Evolutionary conservation across 2,113 vertebrate genomes (phyloP), one percentile per base, ranked within the genome.

Genomic region (Oreotrochilus melanogaster): DNA sequence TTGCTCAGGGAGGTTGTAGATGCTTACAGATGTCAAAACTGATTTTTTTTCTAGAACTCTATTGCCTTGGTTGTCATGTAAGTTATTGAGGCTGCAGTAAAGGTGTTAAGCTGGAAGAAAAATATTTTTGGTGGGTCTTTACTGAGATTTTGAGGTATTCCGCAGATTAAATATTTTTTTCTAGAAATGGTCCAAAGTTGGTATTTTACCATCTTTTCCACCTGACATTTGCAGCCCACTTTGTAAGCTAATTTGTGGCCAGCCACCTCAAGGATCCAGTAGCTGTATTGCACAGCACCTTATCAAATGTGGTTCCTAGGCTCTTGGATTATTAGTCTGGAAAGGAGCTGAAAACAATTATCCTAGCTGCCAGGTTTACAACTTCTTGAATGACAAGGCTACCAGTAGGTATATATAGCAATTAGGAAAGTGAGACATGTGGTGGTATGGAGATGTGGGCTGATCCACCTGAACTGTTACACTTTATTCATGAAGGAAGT

Each of bases 371-470:
- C 51, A 64, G 4, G 12, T 71, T 85, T 85, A n/a, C 65, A 57
- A 39, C 66, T 90, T 62, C 27, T 45, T 43, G 16, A 45, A n/a
- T n/a, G 18, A 18, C 21, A 22, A n/a, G 16, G 33, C 15, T 67
- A n/a, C 18, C 18, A 31, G 21, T 58, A 11, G 54, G 11, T 1
- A 2, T 28, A 58, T 22, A 45, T 71, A 42, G 5, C 15, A 50
- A 1, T 22, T 47, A 39, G 23, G 50, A 69, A 84, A 37, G 18
- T 1, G 2, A 69, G 11, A 4, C 9, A 16, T 64, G 28, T 42
- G 39, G 33, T 2, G 1, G 3, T 51, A 11, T 22, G 25, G 28
- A 1, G 1, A 7, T 23, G 23, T 0, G 1, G 35, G 4, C 8
- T 87, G 4, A 19, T 64, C 21, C n/a, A 0, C 14, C 10, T 48